Evolutionary conservation across 2,888 invertebrate species (phyloP).

Genomic region (Caenorhabditis doughertyi): DNA sequence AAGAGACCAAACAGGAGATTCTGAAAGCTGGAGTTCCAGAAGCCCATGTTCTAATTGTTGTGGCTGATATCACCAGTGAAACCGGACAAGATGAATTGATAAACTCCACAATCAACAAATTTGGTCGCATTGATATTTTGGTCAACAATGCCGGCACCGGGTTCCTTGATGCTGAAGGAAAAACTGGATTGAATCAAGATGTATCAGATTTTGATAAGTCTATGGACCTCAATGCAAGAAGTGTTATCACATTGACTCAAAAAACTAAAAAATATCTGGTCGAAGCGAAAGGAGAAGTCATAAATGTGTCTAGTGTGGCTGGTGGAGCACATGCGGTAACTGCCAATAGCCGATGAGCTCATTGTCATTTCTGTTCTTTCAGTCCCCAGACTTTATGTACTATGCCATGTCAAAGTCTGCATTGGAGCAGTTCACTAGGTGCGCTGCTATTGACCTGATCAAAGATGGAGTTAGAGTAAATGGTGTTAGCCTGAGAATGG

Average conservation of each 20-base stretch:
- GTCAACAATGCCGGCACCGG: conserved; percentile 5
- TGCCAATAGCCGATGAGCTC: too few species aligned
- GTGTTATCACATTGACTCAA: conserved; percentile 29
- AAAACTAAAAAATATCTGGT: conserved; percentile 34
- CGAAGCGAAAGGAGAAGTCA: conserved; percentile 31
- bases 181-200: background rate
- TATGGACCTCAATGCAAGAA: conserved; percentile 20
- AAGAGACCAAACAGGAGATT: conserved; percentile 42
- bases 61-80: conserved; percentile 44
- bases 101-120: conserved; percentile 49
- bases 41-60: conserved; percentile 26
- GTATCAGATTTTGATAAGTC: background rate
- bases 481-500: conserved; percentile 39
- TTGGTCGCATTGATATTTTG: conserved; percentile 57
- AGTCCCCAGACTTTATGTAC: conserved; percentile 25
- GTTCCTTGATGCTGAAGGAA: background rate
- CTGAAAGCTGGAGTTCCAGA: conserved; percentile 43
- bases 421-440: conserved; percentile 39
- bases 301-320: conserved; percentile 50
- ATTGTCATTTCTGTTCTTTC: conserved; percentile 1
- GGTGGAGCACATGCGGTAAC: conserved; percentile 48
- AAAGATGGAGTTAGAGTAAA: conserved; percentile 45
- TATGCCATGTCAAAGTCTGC: conserved; percentile 50
- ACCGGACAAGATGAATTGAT: conserved; percentile 52
- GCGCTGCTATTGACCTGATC: conserved; percentile 33